Percentiles rank a stretch among this genome's conserved stretches.
phyloP scores from a whole-genome alignment of 2,797 vertebrate genomes.

The Tokudaia tokunoshimensis region DNA sequence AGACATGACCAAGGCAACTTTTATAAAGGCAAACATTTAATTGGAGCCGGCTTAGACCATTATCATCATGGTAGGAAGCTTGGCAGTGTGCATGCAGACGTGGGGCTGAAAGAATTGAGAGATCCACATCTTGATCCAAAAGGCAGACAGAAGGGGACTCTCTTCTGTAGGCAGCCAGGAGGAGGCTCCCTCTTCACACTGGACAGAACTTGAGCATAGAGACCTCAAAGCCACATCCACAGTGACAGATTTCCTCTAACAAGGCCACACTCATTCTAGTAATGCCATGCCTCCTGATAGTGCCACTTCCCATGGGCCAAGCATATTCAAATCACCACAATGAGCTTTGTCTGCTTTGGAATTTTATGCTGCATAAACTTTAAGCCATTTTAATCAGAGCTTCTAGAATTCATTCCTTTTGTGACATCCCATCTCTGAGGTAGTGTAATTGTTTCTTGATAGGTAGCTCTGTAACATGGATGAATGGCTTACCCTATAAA shows the following conservation, averaged over 20 bases:
- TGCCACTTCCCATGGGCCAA: neutral
- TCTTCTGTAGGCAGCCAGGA: neutral
- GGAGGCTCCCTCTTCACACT: neutral
- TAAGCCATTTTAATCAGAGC: constrained; percentile 60
- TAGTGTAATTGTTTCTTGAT: constrained; percentile 73
- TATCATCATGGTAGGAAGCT: neutral
- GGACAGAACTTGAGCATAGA: neutral
- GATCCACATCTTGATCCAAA: neutral
- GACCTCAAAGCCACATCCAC: neutral
- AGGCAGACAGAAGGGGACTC: neutral
- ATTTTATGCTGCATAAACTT: constrained; percentile 58
- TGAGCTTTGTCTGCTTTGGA: constrained; percentile 57
- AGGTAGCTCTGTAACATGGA: constrained; percentile 5
- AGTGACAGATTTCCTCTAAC: neutral
- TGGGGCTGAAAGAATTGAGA: neutral
- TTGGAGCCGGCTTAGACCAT: neutral
- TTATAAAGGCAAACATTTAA: neutral
- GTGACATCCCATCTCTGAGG: constrained; percentile 59
- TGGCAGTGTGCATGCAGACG: neutral
- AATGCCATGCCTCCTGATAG: neutral
- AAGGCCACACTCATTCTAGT: neutral
- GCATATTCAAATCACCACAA: neutral
- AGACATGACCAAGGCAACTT: neutral
- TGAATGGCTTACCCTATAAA: constrained; percentile 65
- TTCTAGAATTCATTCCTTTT: constrained; percentile 61